These are phyloP conservation scores for Ichneumon xanthorius DNA, from an alignment of 2,888 invertebrate genomes.

Conservation along the genomic window DNA sequence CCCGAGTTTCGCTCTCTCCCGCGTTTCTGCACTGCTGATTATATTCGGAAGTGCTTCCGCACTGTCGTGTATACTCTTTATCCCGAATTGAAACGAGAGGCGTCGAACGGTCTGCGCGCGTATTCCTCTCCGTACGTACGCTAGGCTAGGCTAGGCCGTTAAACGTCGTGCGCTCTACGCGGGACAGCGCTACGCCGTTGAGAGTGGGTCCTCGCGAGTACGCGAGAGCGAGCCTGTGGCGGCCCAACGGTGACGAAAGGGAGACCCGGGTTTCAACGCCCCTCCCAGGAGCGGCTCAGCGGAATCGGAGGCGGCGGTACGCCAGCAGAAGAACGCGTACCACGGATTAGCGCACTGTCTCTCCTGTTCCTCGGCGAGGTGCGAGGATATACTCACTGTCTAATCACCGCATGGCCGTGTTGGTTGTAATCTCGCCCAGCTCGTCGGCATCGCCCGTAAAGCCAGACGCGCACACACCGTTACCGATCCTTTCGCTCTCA, in stretches of 20 bases:
- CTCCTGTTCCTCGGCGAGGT: background rate
- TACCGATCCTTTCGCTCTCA: background rate
- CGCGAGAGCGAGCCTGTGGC: constrained; percentile 37
- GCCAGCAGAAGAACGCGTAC: constrained; percentile 24
- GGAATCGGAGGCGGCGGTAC: constrained; percentile 10
- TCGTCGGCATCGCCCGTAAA: background rate
- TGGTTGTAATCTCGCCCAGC: background rate
- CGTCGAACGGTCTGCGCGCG: background rate
- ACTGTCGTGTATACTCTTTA: background rate
- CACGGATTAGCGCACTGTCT: background rate
- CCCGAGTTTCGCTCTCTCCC: constrained; percentile 1
- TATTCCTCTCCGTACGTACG: background rate
- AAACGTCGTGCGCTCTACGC: constrained; percentile 24
- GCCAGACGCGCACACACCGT: background rate
- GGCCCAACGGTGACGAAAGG: constrained; percentile 22
- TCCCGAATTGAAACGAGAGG: background rate
- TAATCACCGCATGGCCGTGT: background rate
- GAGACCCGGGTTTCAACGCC: constrained; percentile 40
- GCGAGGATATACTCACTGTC: constrained; percentile 3
- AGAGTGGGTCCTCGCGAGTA: constrained; percentile 56
- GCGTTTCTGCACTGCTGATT: background rate
- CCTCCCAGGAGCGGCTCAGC: constrained; percentile 33
- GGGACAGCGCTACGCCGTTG: constrained; percentile 22
- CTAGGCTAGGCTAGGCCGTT: constrained; percentile 45
- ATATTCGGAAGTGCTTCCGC: background rate